Conservation (phyloP, 2,888 invertebrate genomes). For the Brachypalpus laphriformis region DNA sequence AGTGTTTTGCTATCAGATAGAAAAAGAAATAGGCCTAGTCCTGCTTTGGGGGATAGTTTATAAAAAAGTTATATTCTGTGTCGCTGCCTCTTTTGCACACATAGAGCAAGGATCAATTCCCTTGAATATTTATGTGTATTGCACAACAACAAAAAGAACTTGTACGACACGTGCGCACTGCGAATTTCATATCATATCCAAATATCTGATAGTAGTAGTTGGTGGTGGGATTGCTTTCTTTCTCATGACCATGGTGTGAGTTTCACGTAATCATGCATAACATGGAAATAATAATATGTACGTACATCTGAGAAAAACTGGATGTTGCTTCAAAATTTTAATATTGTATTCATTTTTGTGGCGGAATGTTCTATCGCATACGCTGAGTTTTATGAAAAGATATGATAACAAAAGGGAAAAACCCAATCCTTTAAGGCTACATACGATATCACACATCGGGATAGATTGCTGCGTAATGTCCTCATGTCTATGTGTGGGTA, state of each 20-base stretch:
- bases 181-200: conserved; percentile 46
- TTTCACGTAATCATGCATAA: conserved; percentile 44
- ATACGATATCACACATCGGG: conserved; percentile 24
- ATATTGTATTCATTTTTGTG: neutral
- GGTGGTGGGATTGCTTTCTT: conserved; percentile 21
- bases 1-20: conserved; percentile 26
- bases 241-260: conserved; percentile 30
- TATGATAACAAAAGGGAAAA: conserved; percentile 3
- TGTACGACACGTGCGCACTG: conserved; percentile 73
- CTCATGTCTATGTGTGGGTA: conserved; percentile 27
- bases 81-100: conserved; percentile 2
- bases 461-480: conserved; percentile 49
- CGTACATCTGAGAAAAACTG: neutral
- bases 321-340: conserved; percentile 2
- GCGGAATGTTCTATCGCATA: neutral
- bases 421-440: neutral
- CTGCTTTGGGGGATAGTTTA: conserved; percentile 26
- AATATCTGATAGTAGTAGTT: conserved; percentile 28
- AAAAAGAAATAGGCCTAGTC: conserved; percentile 28
- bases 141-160: conserved; percentile 52
- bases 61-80: conserved; percentile 25
- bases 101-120: conserved; percentile 62
- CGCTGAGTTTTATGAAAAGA: neutral
- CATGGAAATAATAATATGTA: conserved; percentile 14
- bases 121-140: conserved; percentile 62